phyloP scores from a whole-genome alignment of 2,888 invertebrate species.

The Salpingus planirostris region DNA sequence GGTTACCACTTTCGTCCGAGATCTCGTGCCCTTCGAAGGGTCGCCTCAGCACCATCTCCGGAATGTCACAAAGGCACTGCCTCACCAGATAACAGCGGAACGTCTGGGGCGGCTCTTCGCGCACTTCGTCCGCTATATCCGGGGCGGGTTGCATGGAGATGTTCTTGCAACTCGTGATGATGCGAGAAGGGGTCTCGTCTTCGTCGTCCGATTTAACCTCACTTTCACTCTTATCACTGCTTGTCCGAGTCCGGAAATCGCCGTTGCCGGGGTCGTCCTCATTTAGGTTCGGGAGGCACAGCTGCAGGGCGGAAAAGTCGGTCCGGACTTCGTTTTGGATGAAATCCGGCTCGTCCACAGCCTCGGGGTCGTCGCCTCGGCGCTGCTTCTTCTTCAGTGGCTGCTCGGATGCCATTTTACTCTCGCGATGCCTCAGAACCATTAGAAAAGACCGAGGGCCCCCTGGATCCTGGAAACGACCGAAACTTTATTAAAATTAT shows the following conservation, averaged over 20 bases:
- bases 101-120: constrained; percentile 16
- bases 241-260: constrained; percentile 28
- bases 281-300: constrained; percentile 32
- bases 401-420: constrained; percentile 53
- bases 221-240: constrained; percentile 13
- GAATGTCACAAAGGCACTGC: constrained; percentile 70
- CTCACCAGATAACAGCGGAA: constrained; percentile 60
- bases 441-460: constrained; percentile 14
- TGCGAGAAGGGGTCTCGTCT: constrained; percentile 10
- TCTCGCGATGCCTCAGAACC: constrained; percentile 17
- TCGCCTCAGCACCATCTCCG: constrained; percentile 59
- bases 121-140: constrained; percentile 17
- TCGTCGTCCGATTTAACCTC: constrained; percentile 13
- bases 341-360: constrained; percentile 47
- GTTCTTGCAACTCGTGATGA: constrained; percentile 15
- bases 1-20: constrained; percentile 41
- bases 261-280: constrained; percentile 33
- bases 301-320: constrained; percentile 33
- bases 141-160: constrained; percentile 28
- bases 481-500: background rate
- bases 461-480: background rate
- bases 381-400: constrained; percentile 78
- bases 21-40: constrained; percentile 59
- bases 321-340: constrained; percentile 41
- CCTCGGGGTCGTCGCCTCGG: constrained; percentile 51